These are phyloP conservation scores for Penelope pileata DNA, from an alignment of 2,113 vertebrate genomes.

Conservation along the genomic window DNA sequence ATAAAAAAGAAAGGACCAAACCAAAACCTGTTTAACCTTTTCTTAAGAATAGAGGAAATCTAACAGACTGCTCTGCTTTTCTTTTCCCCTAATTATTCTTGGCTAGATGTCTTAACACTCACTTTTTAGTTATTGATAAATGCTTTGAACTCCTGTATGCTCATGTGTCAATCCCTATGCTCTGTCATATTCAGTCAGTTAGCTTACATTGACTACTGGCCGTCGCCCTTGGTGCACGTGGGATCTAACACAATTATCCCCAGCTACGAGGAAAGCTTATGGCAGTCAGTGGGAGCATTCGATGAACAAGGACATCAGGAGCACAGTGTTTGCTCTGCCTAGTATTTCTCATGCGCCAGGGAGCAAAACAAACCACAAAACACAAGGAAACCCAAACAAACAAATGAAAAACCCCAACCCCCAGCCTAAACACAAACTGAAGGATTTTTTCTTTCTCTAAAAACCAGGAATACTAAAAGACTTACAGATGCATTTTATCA, in stretches of 20 bases:
- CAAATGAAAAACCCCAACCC: not conserved
- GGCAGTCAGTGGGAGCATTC: not conserved
- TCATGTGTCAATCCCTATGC: not conserved
- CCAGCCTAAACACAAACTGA: not conserved
- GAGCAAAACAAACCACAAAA: not conserved
- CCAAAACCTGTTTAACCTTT: conserved; percentile 12
- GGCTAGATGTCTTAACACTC: not conserved
- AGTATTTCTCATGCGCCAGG: not conserved
- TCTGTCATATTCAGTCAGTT: not conserved
- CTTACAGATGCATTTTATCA: not conserved
- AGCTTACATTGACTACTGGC: not conserved
- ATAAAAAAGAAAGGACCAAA: not conserved
- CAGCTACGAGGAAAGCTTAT: not conserved
- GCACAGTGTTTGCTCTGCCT: not conserved
- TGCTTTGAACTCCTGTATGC: not conserved
- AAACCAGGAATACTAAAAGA: not conserved
- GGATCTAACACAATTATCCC: not conserved
- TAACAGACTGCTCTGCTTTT: not conserved
- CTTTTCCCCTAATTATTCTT: conserved; percentile 48
- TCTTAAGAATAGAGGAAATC: conserved; percentile 34
- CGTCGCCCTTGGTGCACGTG: not conserved
- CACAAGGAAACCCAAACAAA: not conserved
- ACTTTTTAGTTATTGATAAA: conserved; percentile 12
- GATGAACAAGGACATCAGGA: not conserved
- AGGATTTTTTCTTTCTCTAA: no score